phyloP scores from a whole-genome alignment of 2,113 vertebrate species.

The Seriola aureovittata region DNA sequence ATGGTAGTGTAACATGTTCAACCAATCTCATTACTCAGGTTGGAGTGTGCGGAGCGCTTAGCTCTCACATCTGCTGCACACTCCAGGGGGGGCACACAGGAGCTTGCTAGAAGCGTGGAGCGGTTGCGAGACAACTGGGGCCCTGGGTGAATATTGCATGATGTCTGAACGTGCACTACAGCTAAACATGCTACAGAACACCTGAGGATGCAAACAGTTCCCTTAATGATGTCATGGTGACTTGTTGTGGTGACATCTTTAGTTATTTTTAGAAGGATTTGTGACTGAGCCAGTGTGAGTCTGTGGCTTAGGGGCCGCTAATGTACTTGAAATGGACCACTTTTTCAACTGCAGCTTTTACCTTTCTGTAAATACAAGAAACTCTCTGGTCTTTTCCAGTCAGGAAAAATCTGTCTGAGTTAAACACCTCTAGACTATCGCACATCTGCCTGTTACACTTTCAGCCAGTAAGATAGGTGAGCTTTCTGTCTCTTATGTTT shows the following conservation, averaged over 20 bases:
- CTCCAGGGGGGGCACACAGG: not conserved
- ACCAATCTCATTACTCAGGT: constrained; percentile 1
- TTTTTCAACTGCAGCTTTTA: no score
- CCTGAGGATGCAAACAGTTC: not conserved
- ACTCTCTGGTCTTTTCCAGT: no score
- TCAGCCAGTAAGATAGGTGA: no score
- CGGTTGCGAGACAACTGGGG: not conserved
- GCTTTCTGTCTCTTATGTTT: no score
- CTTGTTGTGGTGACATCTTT: not conserved
- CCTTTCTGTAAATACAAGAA: no score
- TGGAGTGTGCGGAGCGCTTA: not conserved
- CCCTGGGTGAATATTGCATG: not conserved
- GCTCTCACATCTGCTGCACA: not conserved
- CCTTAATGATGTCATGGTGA: not conserved
- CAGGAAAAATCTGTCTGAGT: no score
- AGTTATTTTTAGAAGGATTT: not conserved
- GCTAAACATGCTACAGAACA: not conserved
- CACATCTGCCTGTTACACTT: no score
- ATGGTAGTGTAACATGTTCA: not conserved
- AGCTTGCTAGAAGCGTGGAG: not conserved
- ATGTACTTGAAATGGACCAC: no score
- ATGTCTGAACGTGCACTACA: not conserved
- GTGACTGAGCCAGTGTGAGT: not conserved
- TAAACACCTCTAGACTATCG: no score
- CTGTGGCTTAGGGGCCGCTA: not conserved